Evolutionary conservation across 2,113 vertebrate genomes (phyloP).

Genomic region (Sitta europaea): DNA sequence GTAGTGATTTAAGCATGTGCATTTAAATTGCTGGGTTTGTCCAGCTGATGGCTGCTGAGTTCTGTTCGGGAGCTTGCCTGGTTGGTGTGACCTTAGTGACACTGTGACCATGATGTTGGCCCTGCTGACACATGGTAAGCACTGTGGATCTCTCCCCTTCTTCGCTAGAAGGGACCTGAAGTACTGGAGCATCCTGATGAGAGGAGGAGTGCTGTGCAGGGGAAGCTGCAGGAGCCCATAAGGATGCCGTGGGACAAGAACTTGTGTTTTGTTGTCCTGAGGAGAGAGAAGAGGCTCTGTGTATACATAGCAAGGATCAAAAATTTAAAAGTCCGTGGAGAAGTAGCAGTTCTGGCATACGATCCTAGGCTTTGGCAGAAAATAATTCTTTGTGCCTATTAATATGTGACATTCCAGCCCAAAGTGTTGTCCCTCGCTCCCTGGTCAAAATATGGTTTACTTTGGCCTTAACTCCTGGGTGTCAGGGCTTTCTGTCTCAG

Average conservation of each 20-base stretch:
- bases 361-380: background rate
- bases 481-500: background rate
- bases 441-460: background rate
- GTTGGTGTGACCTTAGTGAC: background rate
- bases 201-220: background rate
- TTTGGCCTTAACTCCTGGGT: background rate
- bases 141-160: rapidly evolving
- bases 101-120: background rate
- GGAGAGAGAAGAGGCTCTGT: background rate
- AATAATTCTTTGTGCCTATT: background rate
- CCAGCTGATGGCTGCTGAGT: background rate
- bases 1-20: background rate
- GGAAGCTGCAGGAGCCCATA: background rate
- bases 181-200: background rate
- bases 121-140: background rate
- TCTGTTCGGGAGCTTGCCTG: background rate
- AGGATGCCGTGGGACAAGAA: rapidly evolving
- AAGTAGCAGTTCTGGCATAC: background rate
- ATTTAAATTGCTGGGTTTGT: background rate
- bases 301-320: background rate
- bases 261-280: background rate
- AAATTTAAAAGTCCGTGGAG: background rate
- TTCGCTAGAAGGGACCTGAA: background rate
- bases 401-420: background rate
- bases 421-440: background rate